Conservation (phyloP, 2,797 vertebrate species). For the Smutsia temminckii region DNA sequence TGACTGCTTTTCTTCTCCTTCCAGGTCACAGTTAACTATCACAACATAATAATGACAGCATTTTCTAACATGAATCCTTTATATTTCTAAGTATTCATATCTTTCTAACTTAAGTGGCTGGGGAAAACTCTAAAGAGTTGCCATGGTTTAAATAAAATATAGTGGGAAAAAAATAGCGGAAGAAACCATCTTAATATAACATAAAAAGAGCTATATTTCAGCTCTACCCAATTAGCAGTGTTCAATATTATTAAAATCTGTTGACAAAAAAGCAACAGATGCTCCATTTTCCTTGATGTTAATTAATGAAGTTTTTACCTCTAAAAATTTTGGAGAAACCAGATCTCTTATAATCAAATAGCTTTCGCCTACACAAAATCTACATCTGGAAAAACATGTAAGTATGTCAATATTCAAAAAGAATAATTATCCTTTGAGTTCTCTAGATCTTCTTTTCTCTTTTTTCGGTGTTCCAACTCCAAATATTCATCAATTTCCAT, state of each 20-base stretch:
- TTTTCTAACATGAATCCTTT: constrained; percentile 49
- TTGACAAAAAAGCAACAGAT: constrained; percentile 80
- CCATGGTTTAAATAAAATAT: constrained; percentile 59
- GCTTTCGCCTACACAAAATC: constrained; percentile 76
- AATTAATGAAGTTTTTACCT: constrained; percentile 79
- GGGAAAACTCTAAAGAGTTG: constrained; percentile 60
- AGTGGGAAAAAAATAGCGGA: constrained; percentile 22
- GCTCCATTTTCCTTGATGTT: constrained; percentile 80
- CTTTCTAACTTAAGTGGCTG: constrained; percentile 47
- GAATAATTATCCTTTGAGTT: constrained; percentile 63
- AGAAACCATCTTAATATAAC: constrained; percentile 70
- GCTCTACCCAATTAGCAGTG: constrained; percentile 63
- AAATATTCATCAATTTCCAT: constrained; percentile 41
- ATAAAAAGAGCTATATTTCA: constrained; percentile 53
- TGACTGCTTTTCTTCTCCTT: not conserved
- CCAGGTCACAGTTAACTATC: constrained; percentile 12
- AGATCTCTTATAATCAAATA: constrained; percentile 75
- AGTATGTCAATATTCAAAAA: constrained; percentile 61
- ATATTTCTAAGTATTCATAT: constrained; percentile 46
- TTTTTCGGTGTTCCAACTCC: constrained; percentile 45
- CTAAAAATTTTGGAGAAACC: constrained; percentile 71
- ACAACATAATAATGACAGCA: not conserved
- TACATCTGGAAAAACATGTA: constrained; percentile 75
- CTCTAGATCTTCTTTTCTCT: constrained; percentile 60
- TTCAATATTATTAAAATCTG: constrained; percentile 78